These are phyloP conservation scores for Cistogaster globosa DNA, from an alignment of 2,888 invertebrate species.

Conservation along the genomic window DNA sequence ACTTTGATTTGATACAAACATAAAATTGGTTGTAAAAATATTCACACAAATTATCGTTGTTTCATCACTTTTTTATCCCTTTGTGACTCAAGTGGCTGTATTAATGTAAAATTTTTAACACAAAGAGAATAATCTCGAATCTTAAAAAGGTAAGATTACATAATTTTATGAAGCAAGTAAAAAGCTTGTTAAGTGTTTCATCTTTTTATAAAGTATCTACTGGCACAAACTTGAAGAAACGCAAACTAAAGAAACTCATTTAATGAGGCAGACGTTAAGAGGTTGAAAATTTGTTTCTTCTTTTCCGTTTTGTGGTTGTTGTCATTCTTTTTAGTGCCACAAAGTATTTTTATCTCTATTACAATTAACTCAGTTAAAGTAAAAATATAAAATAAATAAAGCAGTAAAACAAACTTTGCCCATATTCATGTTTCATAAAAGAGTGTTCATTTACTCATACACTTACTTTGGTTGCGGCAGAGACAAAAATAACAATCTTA, in stretches of 20 bases:
- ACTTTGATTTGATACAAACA: conserved; percentile 26
- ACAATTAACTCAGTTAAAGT: conserved; percentile 72
- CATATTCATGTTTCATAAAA: conserved; percentile 32
- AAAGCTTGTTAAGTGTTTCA: conserved; percentile 71
- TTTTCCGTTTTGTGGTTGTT: conserved; percentile 58
- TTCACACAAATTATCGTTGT: conserved; percentile 52
- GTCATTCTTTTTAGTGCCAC: conserved; percentile 53
- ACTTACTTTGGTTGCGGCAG: conserved; percentile 32
- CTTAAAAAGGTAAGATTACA: conserved; percentile 60
- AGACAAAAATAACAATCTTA: conserved; percentile 56
- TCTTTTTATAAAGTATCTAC: conserved; percentile 10
- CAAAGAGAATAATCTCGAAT: conserved; percentile 63
- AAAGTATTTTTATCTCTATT: conserved; percentile 74
- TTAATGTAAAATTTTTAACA: conserved; percentile 57
- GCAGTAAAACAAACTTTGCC: conserved; percentile 63
- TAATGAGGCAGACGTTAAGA: too few species aligned
- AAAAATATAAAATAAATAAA: conserved; percentile 49
- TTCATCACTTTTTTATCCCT: conserved; percentile 58
- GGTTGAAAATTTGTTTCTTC: conserved; percentile 3
- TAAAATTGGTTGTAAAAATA: conserved; percentile 37
- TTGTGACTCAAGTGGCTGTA: conserved; percentile 74
- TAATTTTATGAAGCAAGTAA: conserved; percentile 46
- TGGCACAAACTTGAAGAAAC: conserved; percentile 30
- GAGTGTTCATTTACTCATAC: conserved; percentile 39
- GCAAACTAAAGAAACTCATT: conserved; percentile 26